Percentiles rank a stretch among this genome's conserved stretches.
Conservation (phyloP, 2,797 vertebrate species). For the Antennarius maculatus region DNA sequence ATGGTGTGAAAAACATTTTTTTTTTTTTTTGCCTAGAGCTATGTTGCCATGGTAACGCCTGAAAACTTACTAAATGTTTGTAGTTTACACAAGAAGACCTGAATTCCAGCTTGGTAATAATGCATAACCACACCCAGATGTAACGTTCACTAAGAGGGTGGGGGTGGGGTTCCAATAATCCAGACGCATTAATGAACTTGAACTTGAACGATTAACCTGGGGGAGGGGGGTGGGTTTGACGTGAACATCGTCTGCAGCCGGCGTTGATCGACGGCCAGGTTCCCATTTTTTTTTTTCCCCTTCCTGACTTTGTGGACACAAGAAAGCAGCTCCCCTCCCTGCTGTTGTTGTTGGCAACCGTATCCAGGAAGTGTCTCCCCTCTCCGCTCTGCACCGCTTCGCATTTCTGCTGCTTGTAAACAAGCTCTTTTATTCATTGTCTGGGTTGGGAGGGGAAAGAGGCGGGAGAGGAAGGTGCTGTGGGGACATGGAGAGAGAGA, state of each 20-base stretch:
- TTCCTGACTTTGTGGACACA: slow-evolving; percentile 46
- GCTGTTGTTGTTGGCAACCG: slow-evolving; percentile 81
- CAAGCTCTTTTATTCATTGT: slow-evolving; percentile 83
- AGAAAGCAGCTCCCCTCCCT: slow-evolving; percentile 30
- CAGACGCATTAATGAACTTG: slow-evolving; percentile 22
- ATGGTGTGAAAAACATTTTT: slow-evolving; percentile 46
- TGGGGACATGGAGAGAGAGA: slow-evolving; percentile 52
- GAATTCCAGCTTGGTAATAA: slow-evolving; percentile 41
- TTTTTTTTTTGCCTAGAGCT: slow-evolving; percentile 34
- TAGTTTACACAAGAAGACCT: slow-evolving; percentile 45
- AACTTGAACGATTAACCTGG: not conserved
- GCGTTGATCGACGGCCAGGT: slow-evolving; percentile 34
- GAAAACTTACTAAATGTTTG: slow-evolving; percentile 64
- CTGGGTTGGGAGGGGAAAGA: slow-evolving; percentile 43
- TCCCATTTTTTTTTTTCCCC: slow-evolving; percentile 51
- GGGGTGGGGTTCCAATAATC: slow-evolving; percentile 20
- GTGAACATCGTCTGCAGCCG: not conserved
- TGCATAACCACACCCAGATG: slow-evolving; percentile 27
- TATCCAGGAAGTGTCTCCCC: slow-evolving; percentile 86
- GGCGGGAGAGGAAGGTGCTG: slow-evolving; percentile 32
- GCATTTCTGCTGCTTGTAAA: slow-evolving; percentile 72
- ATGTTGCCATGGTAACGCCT: slow-evolving; percentile 70
- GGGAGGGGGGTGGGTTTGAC: too few relatives aligned
- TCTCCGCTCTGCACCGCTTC: slow-evolving; percentile 57
- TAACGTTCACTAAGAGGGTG: slow-evolving; percentile 11